Conservation (phyloP, 2,888 invertebrate species). For the Fabriciana adippe region DNA sequence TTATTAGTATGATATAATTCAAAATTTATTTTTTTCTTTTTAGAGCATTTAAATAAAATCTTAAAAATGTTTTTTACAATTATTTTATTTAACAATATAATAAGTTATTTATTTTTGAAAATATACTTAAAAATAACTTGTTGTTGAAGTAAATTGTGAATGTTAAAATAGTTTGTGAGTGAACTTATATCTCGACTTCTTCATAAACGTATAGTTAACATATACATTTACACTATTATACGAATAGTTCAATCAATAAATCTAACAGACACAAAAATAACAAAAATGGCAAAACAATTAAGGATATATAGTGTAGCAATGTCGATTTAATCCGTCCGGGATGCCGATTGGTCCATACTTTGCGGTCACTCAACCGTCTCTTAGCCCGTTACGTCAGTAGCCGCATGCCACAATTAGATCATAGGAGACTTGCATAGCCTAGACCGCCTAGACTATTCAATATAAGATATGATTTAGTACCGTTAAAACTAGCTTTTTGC, state of each 20-base stretch:
- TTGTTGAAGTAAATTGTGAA: too few species aligned
- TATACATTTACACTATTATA: background rate
- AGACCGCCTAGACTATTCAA: conserved; percentile 62
- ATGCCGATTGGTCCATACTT: conserved; percentile 67
- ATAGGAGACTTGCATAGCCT: conserved; percentile 67
- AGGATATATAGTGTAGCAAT: conserved; percentile 12
- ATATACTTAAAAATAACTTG: too few species aligned
- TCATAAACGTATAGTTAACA: too few species aligned
- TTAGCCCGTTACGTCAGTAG: conserved; percentile 74
- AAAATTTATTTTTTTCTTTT: too few species aligned
- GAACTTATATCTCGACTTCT: too few species aligned
- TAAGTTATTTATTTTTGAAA: too few species aligned
- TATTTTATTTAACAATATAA: too few species aligned
- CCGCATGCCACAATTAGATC: conserved; percentile 77
- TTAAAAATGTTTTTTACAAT: too few species aligned
- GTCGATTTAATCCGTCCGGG: conserved; percentile 42
- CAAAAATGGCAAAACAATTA: conserved; percentile 17
- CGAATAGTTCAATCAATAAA: background rate
- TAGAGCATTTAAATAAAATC: too few species aligned
- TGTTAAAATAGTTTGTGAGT: too few species aligned
- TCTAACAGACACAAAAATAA: background rate
- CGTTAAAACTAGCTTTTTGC: conserved; percentile 72
- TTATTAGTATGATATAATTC: too few species aligned
- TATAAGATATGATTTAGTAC: conserved; percentile 68
- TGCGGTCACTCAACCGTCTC: conserved; percentile 77